phyloP scores from a whole-genome alignment of 2,888 invertebrate genomes.

The Tridacna crocea region DNA sequence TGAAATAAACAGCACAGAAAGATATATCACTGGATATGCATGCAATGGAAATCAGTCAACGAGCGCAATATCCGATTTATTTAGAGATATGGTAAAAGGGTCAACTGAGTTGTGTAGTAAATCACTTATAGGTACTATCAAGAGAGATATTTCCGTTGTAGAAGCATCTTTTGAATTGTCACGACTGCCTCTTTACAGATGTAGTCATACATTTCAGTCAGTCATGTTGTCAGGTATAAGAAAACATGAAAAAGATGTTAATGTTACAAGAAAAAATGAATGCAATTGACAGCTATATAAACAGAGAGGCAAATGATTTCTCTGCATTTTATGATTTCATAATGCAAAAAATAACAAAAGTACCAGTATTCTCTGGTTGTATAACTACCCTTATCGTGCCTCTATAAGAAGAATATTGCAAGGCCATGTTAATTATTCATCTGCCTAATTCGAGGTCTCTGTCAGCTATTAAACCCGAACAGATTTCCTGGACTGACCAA shows the following conservation, averaged over 20 bases:
- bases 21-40: slow-evolving; percentile 55
- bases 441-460: no score
- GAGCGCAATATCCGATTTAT: slow-evolving; percentile 57
- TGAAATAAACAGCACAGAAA: slow-evolving; percentile 50
- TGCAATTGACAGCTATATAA: slow-evolving; percentile 58
- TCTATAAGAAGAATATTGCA: no score
- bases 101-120: slow-evolving; percentile 50
- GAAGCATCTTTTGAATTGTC: slow-evolving; percentile 54
- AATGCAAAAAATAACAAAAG: slow-evolving; percentile 44
- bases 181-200: slow-evolving; percentile 48
- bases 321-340: slow-evolving; percentile 53
- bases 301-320: slow-evolving; percentile 35
- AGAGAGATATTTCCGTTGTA: slow-evolving; percentile 63
- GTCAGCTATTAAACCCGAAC: no score
- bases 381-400: no score
- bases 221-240: slow-evolving; percentile 60
- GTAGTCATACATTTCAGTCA: slow-evolving; percentile 58
- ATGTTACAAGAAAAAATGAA: slow-evolving; percentile 45
- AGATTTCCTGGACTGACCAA: no score
- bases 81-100: slow-evolving; percentile 45
- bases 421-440: no score
- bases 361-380: slow-evolving; percentile 52
- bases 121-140: slow-evolving; percentile 59
- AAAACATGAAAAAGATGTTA: slow-evolving; percentile 44
- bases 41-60: no score